phyloP scores from a whole-genome alignment of 64 coral and sea anemone genomes.

The Hydrozoanthus tunicans region DNA sequence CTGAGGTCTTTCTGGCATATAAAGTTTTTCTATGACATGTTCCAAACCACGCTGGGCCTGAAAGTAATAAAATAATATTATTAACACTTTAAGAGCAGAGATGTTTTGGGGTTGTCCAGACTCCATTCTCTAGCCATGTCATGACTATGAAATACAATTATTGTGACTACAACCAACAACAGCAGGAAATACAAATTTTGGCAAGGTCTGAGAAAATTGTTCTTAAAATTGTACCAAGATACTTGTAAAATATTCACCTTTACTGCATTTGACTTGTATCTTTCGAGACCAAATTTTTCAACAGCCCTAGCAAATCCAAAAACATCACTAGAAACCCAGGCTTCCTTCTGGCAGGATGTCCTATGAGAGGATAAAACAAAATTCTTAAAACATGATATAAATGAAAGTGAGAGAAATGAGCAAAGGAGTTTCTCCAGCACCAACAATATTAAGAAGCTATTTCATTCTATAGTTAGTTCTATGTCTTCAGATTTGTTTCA shows the following conservation, averaged over 20 bases:
- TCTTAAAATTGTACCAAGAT: background rate
- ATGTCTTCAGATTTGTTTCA: too few species aligned
- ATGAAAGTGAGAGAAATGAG: background rate
- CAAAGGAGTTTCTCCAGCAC: too few species aligned
- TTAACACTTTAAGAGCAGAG: background rate
- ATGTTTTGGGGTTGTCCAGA: too few species aligned
- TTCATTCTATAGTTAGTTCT: too few species aligned
- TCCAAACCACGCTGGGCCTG: slow-evolving; percentile 85
- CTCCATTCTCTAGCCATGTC: background rate
- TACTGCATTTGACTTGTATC: slow-evolving; percentile 87
- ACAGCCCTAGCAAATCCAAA: slow-evolving; percentile 93
- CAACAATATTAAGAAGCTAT: too few species aligned
- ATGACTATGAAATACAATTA: background rate
- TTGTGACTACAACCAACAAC: background rate
- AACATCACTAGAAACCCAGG: slow-evolving; percentile 79
- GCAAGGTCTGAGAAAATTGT: background rate
- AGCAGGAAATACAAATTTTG: background rate
- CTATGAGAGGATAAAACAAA: slow-evolving; percentile 26
- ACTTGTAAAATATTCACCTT: slow-evolving; percentile 63
- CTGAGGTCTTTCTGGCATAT: slow-evolving; percentile 67
- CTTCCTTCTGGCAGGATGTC: slow-evolving; percentile 79
- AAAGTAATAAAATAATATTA: background rate
- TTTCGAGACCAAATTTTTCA: slow-evolving; percentile 93
- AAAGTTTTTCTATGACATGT: slow-evolving; percentile 79
- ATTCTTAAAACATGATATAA: background rate